A percentile compares a stretch with the other conserved stretches of the same genome.
These are phyloP conservation scores for Atrichornis clamosus DNA, from an alignment of 2,113 vertebrate genomes.

Conservation along the genomic window DNA sequence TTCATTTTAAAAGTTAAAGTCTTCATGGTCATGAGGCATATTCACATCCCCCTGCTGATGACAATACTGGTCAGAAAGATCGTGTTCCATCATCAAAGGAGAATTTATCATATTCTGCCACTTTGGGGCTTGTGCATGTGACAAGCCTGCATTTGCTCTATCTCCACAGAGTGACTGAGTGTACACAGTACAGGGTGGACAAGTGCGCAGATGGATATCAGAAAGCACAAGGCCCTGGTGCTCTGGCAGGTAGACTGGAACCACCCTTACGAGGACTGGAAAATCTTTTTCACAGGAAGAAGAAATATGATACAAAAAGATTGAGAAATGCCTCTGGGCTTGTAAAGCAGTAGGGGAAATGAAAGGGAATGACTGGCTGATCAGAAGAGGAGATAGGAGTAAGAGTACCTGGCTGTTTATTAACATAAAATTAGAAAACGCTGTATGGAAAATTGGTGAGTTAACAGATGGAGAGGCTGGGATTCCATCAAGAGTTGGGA, in stretches of 20 bases:
- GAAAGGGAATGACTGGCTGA: neutral
- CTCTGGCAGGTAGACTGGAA: neutral
- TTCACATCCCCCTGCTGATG: neutral
- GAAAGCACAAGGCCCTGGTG: neutral
- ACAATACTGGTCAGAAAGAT: neutral
- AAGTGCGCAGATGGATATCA: neutral
- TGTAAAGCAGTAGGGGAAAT: neutral
- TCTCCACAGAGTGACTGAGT: neutral
- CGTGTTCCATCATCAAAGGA: neutral
- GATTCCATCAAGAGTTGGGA: neutral
- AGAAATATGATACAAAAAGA: neutral
- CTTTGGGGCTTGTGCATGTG: neutral
- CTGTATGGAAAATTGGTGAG: neutral
- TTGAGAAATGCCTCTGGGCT: neutral
- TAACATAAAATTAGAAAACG: neutral
- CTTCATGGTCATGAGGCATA: neutral
- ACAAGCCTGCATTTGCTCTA: neutral
- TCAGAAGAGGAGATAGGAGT: neutral
- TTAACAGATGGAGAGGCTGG: neutral
- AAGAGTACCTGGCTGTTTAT: neutral
- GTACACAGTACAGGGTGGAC: neutral
- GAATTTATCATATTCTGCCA: neutral
- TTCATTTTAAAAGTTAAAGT: neutral
- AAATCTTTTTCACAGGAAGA: neutral
- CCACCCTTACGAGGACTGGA: neutral